phyloP scores from a whole-genome alignment of 2,113 vertebrate species.

The Barnardius zonarius region DNA sequence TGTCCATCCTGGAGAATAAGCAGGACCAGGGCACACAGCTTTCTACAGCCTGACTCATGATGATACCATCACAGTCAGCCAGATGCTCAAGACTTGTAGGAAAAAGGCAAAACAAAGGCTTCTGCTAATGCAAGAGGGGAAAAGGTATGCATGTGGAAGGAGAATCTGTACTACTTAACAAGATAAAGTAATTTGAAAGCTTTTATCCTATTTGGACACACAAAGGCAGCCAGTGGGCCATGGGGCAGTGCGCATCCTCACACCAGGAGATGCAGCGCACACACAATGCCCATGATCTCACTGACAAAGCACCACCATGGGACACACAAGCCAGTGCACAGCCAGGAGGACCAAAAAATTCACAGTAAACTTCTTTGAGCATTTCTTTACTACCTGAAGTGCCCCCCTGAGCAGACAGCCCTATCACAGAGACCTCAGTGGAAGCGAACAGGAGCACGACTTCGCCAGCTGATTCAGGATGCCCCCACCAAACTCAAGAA shows the following conservation, averaged over 20 bases:
- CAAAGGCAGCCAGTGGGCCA: not conserved
- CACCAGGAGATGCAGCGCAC: not conserved
- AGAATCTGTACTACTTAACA: not conserved
- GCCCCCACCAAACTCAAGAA: not conserved
- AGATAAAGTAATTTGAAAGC: not conserved
- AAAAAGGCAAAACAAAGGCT: not conserved
- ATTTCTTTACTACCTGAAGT: not conserved
- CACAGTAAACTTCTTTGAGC: not conserved
- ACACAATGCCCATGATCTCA: not conserved
- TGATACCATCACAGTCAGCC: not conserved
- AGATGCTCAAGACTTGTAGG: not conserved
- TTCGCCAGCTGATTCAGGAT: not conserved
- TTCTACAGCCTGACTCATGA: not conserved
- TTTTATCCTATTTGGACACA: not conserved
- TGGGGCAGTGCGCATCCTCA: not conserved
- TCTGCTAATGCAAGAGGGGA: not conserved
- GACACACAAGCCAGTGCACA: not conserved
- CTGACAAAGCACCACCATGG: not conserved
- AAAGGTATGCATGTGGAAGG: not conserved
- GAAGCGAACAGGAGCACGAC: fast-evolving
- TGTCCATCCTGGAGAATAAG: not conserved
- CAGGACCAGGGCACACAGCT: not conserved
- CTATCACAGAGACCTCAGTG: not conserved
- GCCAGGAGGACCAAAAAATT: not conserved
- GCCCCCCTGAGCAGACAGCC: not conserved